These are phyloP conservation scores for Acipenser oxyrinchus DNA, from an alignment of 2,797 vertebrate species.

Conservation along the genomic window DNA sequence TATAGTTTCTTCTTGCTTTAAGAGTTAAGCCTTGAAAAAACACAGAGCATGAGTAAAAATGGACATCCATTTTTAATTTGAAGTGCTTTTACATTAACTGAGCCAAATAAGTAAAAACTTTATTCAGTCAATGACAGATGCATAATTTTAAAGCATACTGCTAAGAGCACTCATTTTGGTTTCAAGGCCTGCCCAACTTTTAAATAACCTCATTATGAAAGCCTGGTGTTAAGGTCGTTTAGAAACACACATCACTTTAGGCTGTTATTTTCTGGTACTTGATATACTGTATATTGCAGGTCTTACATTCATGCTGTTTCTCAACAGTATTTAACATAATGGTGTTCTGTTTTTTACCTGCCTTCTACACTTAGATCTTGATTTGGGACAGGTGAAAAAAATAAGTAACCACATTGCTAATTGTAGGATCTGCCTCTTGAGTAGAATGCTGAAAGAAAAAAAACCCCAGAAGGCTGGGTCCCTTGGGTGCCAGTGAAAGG, in stretches of 20 bases:
- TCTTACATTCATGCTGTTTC: too few species aligned
- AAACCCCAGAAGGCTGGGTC: background rate
- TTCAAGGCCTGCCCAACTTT: background rate
- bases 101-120: background rate
- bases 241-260: background rate
- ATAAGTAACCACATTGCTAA: background rate
- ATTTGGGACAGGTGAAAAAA: background rate
- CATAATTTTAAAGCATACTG: background rate
- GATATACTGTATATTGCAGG: too few species aligned
- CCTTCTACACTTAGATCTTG: background rate
- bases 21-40: too few species aligned
- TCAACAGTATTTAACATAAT: too few species aligned
- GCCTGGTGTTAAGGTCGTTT: background rate
- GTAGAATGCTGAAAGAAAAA: background rate
- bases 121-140: background rate
- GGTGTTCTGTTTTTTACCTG: too few species aligned
- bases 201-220: background rate
- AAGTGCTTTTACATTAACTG: background rate
- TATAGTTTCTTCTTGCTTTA: too few species aligned
- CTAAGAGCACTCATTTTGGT: background rate
- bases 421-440: background rate
- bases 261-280: too few species aligned
- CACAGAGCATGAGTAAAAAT: background rate
- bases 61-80: background rate
- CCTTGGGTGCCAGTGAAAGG: slow-evolving; percentile 8